Percentiles rank a stretch among this genome's conserved stretches.
These are phyloP conservation scores for Aplocera efformata DNA, from an alignment of 2,888 invertebrate species.

Conservation along the genomic window DNA sequence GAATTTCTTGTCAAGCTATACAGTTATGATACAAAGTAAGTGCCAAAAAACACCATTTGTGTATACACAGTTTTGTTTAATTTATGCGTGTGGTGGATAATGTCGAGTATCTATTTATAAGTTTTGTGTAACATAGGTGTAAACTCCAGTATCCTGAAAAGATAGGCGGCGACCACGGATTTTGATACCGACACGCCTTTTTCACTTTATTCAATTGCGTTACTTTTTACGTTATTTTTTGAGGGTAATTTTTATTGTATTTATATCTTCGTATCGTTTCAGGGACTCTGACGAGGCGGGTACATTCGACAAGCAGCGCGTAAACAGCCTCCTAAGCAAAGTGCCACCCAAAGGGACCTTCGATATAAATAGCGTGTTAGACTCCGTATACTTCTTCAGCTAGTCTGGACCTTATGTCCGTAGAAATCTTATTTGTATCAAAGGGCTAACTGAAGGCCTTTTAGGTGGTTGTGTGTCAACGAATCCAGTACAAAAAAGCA, in stretches of 20 bases:
- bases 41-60: neutral
- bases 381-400: constrained; percentile 94
- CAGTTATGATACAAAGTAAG: constrained; percentile 79
- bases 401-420: constrained; percentile 47
- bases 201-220: too few relatives aligned
- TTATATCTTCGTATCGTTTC: constrained; percentile 26
- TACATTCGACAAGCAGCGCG: constrained; percentile 81
- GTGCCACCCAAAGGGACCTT: constrained; percentile 89
- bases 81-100: too few relatives aligned
- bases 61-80: too few relatives aligned
- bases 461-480: constrained; percentile 22
- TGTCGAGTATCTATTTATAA: too few relatives aligned
- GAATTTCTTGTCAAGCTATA: constrained; percentile 85
- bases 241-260: too few relatives aligned
- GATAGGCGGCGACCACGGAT: too few relatives aligned
- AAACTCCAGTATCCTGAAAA: too few relatives aligned
- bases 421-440: constrained; percentile 13
- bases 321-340: constrained; percentile 80
- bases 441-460: constrained; percentile 3
- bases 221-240: too few relatives aligned
- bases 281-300: constrained; percentile 70
- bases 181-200: too few relatives aligned
- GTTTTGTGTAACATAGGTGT: too few relatives aligned
- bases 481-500: neutral
- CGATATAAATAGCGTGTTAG: constrained; percentile 85